A percentile compares a stretch with the other conserved stretches of the same genome.
These are phyloP conservation scores for Leucopsar rothschildi DNA, from an alignment of 2,113 vertebrate genomes.

Conservation along the genomic window DNA sequence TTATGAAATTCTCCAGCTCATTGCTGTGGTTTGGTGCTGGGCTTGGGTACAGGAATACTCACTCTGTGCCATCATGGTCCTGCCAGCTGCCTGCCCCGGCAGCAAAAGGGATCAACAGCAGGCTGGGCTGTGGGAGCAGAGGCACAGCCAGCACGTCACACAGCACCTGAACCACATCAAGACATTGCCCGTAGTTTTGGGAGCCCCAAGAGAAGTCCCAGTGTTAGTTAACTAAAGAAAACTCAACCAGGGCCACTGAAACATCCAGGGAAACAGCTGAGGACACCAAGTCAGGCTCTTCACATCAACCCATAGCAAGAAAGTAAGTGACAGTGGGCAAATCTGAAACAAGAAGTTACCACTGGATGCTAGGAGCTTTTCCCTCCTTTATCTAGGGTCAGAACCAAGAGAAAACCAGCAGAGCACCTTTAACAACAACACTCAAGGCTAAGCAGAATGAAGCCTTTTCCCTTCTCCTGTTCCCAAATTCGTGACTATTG, in stretches of 20 bases:
- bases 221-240: background rate
- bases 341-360: background rate
- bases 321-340: background rate
- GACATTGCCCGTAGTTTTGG: background rate
- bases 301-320: rapidly evolving
- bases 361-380: background rate
- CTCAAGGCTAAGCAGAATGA: background rate
- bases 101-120: background rate
- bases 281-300: background rate
- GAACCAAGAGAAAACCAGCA: background rate
- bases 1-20: background rate
- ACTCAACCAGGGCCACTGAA: background rate
- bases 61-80: rapidly evolving
- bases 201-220: background rate
- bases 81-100: background rate
- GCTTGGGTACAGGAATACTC: background rate
- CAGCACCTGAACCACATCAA: background rate
- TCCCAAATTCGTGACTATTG: background rate
- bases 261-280: background rate
- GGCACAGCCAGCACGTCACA: background rate
- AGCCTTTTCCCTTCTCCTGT: background rate
- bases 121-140: rapidly evolving
- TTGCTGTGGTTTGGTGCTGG: background rate
- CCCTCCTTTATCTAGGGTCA: background rate
- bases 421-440: background rate